Evolutionary conservation across 30 jellyfish, hydroid and myxozoan genomes (phyloP), one percentile per base, ranked within the genome.

Genomic region (Cassiopea andromeda): DNA sequence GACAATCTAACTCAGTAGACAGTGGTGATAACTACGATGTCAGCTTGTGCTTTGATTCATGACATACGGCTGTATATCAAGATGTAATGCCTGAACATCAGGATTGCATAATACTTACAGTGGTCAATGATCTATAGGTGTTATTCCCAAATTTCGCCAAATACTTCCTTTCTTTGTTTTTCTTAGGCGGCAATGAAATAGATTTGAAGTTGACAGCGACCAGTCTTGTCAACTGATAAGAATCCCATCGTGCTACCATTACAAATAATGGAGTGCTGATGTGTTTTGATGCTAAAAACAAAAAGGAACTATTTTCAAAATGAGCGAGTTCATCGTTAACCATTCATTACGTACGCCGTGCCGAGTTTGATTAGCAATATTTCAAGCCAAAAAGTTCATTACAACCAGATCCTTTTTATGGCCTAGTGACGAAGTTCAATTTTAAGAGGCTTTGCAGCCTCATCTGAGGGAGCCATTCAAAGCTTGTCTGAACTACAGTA

Each of bases 221-320:
- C 67, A 94, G 83, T 44, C 88, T 84, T 27, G 97, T 94, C 66
- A 94, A 71, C 82, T 94, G 98, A 72, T 94, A 94, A 1, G 97
- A 83, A 78, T 94, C 98, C 98, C 98, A 94, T 46, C 73, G 94
- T 48, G 97, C 91, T 45, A 94, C 91, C 97, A 94, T 90, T 2
- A 94, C 97, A 69, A 71, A 94, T 74, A 94, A 46, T 58, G 98
- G 98, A 7, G 98, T 94, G 4, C 74, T 66, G 75, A 94, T 85
- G 84, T 90, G 94, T 73, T 82, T 89, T 27, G 94, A 81, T 9
- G 97, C 98, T 94, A 68, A 70, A 70, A 70, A 16, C 73, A 17
- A 64, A 64, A 64, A 54, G 64, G 64, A 10, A 27, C 38, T 27
- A 27, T 27, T 27, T 27, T 27, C 38, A 27, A 27, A 27, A 27